These are phyloP conservation scores for Noctua janthe DNA, from an alignment of 2,888 invertebrate genomes.

Conservation along the genomic window DNA sequence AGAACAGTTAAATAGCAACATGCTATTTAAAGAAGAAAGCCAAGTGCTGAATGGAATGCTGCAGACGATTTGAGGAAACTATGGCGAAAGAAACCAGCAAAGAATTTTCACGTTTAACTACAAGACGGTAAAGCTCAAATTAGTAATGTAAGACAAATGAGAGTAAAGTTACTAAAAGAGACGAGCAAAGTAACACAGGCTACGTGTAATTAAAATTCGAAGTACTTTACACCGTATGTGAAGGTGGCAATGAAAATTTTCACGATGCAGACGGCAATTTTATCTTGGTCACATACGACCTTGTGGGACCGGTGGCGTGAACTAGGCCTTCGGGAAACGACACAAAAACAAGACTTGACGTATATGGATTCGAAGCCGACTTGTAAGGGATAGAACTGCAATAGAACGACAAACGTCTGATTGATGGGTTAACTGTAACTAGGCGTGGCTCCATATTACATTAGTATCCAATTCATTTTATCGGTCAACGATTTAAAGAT, in stretches of 20 bases:
- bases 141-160: constrained; percentile 32
- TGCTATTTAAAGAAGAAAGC: constrained; percentile 81
- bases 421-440: constrained; percentile 86
- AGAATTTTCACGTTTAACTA: constrained; percentile 33
- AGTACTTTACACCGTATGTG: constrained; percentile 71
- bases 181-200: constrained; percentile 34
- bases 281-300: constrained; percentile 77
- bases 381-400: constrained; percentile 78
- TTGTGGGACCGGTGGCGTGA: constrained; percentile 80
- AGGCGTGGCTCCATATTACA: constrained; percentile 73
- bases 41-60: constrained; percentile 73
- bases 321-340: constrained; percentile 85
- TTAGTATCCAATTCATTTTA: constrained; percentile 72
- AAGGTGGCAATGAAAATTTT: constrained; percentile 70
- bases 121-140: constrained; percentile 50
- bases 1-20: constrained; percentile 71
- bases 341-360: constrained; percentile 84
- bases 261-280: constrained; percentile 62
- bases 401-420: constrained; percentile 79
- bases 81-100: constrained; percentile 35
- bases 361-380: constrained; percentile 80
- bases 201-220: constrained; percentile 40
- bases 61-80: constrained; percentile 67
- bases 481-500: constrained; percentile 74
- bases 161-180: constrained; percentile 60